Evolutionary conservation across 2,113 vertebrate genomes (phyloP).

Genomic region (Alces alces): DNA sequence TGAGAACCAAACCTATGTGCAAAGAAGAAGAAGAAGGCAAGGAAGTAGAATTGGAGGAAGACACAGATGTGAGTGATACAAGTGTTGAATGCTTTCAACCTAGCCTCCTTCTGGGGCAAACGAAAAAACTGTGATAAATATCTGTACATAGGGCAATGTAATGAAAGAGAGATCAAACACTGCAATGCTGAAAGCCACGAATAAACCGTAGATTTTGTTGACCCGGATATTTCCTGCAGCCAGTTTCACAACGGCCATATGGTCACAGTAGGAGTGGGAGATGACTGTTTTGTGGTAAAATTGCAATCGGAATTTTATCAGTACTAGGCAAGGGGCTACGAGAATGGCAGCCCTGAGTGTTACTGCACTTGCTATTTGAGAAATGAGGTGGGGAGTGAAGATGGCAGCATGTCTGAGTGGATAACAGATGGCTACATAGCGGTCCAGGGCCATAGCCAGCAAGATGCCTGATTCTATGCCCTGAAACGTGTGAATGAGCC

Average conservation of each 20-base stretch:
- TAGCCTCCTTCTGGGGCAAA: not conserved
- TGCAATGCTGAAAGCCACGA: not conserved
- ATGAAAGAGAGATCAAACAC: not conserved
- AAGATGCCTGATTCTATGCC: slow-evolving; percentile 8
- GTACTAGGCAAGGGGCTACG: not conserved
- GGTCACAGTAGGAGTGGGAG: not conserved
- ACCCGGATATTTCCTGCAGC: not conserved
- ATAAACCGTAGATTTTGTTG: not conserved
- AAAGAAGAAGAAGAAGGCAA: not conserved
- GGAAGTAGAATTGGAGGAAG: not conserved
- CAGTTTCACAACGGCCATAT: not conserved
- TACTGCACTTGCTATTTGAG: not conserved
- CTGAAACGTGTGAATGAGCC: slow-evolving; percentile 5
- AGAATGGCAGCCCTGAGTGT: not conserved
- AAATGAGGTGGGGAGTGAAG: not conserved
- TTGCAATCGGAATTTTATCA: not conserved
- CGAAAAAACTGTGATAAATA: not conserved
- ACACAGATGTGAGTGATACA: not conserved
- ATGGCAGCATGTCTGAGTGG: not conserved
- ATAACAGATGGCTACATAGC: slow-evolving; percentile 33
- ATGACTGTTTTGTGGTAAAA: not conserved
- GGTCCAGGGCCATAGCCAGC: slow-evolving; percentile 33
- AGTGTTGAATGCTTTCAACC: not conserved
- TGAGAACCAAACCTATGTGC: not conserved
- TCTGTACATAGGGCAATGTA: not conserved